phyloP scores from a whole-genome alignment of 2,888 invertebrate genomes.

The Tenthredo amoena region DNA sequence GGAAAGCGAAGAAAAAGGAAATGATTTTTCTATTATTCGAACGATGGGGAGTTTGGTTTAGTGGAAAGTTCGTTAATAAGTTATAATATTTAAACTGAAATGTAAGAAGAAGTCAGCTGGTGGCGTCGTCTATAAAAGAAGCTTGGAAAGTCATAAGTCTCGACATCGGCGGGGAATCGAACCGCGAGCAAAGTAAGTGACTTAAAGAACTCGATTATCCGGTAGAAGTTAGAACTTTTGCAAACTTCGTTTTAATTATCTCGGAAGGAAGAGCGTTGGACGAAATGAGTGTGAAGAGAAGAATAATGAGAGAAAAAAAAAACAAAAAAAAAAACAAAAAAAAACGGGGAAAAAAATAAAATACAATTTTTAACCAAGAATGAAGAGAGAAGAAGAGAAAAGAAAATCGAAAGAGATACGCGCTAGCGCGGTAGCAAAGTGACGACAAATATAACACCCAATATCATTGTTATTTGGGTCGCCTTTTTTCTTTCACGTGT shows the following conservation, averaged over 20 bases:
- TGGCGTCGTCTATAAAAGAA: neutral
- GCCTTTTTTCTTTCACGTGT: neutral
- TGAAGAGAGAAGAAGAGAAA: neutral
- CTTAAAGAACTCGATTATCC: conserved; percentile 50
- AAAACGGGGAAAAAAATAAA: neutral
- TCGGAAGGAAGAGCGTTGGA: neutral
- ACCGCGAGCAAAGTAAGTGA: conserved; percentile 43
- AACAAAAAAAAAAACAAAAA: neutral
- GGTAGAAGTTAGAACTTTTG: conserved; percentile 13
- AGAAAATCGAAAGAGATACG: conserved; percentile 8
- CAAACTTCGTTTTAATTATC: conserved; percentile 50
- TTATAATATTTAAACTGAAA: neutral
- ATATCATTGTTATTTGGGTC: conserved; percentile 13
- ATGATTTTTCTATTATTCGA: neutral
- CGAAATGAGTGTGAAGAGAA: conserved; percentile 12
- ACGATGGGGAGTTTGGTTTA: neutral
- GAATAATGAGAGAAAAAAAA: neutral
- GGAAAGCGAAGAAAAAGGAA: neutral
- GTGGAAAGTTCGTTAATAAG: neutral
- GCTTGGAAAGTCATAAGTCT: conserved; percentile 41
- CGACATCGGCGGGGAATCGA: conserved; percentile 20
- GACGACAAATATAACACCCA: conserved; percentile 30
- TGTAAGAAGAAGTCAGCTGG: neutral
- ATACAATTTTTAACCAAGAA: neutral
- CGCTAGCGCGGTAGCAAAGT: neutral